Percentiles rank a stretch among this genome's conserved stretches.
phyloP scores from a whole-genome alignment of 2,113 vertebrate genomes.

The Pelusios castaneus region DNA sequence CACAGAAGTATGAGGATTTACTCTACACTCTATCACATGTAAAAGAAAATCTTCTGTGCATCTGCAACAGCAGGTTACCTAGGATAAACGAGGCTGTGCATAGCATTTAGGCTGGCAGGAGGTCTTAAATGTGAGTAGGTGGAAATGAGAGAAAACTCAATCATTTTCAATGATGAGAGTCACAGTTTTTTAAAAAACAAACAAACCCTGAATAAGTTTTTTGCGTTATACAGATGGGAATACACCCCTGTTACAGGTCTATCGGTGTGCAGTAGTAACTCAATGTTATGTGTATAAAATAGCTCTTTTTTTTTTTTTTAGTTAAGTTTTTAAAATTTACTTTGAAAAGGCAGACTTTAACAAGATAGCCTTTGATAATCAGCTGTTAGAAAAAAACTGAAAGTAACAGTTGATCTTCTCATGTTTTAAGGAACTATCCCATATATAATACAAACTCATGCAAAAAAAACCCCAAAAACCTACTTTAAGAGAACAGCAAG shows the following conservation, averaged over 20 bases:
- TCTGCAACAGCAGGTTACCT: neutral
- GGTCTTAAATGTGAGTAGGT: neutral
- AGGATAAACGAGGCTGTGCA: neutral
- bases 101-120: neutral
- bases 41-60: neutral
- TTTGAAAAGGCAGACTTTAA: neutral
- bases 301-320: neutral
- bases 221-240: neutral
- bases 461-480: too few species aligned
- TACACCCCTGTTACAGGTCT: neutral
- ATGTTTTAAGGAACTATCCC: neutral
- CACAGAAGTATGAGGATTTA: conserved; percentile 2
- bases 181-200: neutral
- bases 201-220: neutral
- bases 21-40: neutral
- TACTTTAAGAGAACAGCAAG: neutral
- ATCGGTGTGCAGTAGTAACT: neutral
- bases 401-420: neutral
- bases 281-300: neutral
- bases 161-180: neutral
- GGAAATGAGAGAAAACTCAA: neutral
- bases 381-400: neutral
- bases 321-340: neutral
- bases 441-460: neutral
- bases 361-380: neutral